A percentile compares a stretch with the other conserved stretches of the same genome.
Conservation (phyloP, 2,113 vertebrate genomes). For the Psilopsiagon aurifrons region DNA sequence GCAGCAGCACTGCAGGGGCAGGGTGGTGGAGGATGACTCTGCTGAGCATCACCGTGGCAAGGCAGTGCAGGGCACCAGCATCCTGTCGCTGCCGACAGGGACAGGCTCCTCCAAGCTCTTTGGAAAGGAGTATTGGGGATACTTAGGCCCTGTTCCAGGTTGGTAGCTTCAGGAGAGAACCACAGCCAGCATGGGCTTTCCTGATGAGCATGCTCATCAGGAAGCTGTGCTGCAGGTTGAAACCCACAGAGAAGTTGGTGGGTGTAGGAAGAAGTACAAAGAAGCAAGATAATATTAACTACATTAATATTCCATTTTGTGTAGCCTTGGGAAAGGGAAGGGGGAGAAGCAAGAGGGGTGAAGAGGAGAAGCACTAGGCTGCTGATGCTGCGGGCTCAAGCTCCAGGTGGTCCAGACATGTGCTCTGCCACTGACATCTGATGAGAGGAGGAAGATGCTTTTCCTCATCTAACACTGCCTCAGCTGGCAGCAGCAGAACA, state of each 20-base stretch:
- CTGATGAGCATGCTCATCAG: accelerated
- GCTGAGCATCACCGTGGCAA: not conserved
- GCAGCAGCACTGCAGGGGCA: not conserved
- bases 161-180: not conserved
- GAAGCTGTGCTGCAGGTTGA: not conserved
- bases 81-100: accelerated
- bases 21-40: not conserved
- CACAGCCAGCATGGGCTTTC: not conserved
- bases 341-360: not conserved
- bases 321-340: not conserved
- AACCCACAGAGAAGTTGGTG: not conserved
- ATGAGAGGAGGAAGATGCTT: not conserved
- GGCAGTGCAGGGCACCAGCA: not conserved
- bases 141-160: not conserved
- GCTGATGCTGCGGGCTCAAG: not conserved
- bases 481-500: not conserved
- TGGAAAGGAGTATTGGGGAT: not conserved
- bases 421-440: accelerated
- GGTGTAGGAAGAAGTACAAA: not conserved
- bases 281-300: not conserved
- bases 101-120: accelerated
- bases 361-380: not conserved
- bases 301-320: not conserved
- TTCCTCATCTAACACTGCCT: not conserved
- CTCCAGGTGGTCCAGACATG: not conserved